Base-by-base conservation (phyloP, 2,888 invertebrate genomes). In the Biston stratarius region DNA sequence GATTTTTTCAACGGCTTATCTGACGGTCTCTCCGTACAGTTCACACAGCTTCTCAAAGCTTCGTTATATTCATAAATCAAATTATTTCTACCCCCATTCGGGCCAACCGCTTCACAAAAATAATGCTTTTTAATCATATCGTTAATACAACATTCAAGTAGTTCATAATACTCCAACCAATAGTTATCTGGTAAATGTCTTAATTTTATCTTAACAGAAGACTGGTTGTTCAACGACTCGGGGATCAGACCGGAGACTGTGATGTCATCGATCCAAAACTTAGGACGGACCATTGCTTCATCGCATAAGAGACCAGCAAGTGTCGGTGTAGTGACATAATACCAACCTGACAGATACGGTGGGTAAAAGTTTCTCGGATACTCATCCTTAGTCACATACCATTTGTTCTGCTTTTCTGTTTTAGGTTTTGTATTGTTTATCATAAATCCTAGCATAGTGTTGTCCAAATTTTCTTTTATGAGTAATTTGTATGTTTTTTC, bases 241-340 rank as follows among this genome's bases (percentile, higher is more conserved):
- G 96, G 94, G 40, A 98, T 87, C 57, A 97, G 92, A 0, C 98
- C 98, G 0, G 98, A 98, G 0, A 98, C 89, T 83, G 96, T 97
- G 52, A 97, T 96, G 83, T 99, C 98, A 82, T 99, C 98, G 68
- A 99, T 98, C 98, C 98, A 99, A 89, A 99, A 98, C 77, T 96
- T 97, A 15, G 94, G 91, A n/a, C 95, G 90, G 44, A 88, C 83
- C 40, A 89, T 82, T 0, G 96, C 95, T 73, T 95, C 90, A 5
- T 91, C 81, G 33, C 95, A 91, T 58, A 98, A 81, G 24, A 89
- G 90, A 15, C 83, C 81, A 0, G 96, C 96, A 1, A 96, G 94
- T 71, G 94, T 89, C 0, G 96, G 95, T 64, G 96, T 97, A 3
- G 97, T 96, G 1, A 97, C 91, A 75, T 98, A 98, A 77, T 97